Conservation (phyloP, 2,113 vertebrate genomes). For the Bolborhynchus lineola region DNA sequence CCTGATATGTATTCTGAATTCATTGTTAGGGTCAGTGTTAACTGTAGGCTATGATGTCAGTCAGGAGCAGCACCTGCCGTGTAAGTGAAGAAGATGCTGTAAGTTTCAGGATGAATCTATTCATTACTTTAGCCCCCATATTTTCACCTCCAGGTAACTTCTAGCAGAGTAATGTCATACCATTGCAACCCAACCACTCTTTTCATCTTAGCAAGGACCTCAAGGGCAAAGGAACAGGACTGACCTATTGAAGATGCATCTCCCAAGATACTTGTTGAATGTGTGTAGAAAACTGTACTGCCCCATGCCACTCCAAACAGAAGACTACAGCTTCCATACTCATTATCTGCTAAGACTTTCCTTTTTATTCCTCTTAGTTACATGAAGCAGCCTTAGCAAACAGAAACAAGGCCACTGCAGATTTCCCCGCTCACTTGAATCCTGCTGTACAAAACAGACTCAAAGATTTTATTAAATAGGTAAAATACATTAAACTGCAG, state of each 20-base stretch:
- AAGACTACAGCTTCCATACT: not conserved
- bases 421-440: not conserved
- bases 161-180: not conserved
- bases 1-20: not conserved
- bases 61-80: not conserved
- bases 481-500: not conserved
- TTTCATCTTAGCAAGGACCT: not conserved
- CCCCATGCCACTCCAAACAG: not conserved
- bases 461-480: not conserved
- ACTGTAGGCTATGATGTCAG: not conserved
- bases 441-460: not conserved
- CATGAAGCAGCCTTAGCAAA: not conserved
- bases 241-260: not conserved
- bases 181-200: not conserved
- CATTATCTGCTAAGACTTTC: not conserved
- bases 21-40: not conserved
- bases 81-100: not conserved
- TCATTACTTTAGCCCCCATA: not conserved
- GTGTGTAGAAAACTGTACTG: not conserved
- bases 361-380: not conserved
- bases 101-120: not conserved
- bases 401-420: not conserved
- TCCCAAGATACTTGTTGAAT: not conserved
- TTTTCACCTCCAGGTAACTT: not conserved
- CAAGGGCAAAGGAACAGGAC: not conserved